Evolutionary conservation across 2,888 invertebrate genomes (phyloP).

Genomic region (Falcaria lacertinaria): DNA sequence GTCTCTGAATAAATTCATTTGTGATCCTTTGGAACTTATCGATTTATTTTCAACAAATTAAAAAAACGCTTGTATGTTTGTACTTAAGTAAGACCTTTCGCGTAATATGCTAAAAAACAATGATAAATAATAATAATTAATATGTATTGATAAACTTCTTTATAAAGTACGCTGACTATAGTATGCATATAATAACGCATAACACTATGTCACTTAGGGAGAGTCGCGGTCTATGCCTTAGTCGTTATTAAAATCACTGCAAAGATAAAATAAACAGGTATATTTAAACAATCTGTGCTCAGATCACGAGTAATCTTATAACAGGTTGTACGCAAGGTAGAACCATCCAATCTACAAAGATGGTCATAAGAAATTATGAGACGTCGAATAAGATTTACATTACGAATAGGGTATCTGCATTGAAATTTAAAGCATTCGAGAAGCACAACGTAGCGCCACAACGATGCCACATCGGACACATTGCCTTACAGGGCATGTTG

Average conservation of each 20-base stretch:
- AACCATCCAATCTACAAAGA: not conserved
- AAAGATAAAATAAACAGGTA: not conserved
- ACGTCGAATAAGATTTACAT: constrained; percentile 30
- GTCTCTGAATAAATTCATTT: too few relatives aligned
- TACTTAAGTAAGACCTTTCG: too few relatives aligned
- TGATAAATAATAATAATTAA: too few relatives aligned
- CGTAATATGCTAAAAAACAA: too few relatives aligned
- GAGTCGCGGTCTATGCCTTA: not conserved
- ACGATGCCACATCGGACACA: constrained; percentile 42
- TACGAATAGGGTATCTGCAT: constrained; percentile 19
- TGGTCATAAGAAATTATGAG: constrained; percentile 3
- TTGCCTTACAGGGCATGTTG: constrained; percentile 36
- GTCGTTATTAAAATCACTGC: not conserved
- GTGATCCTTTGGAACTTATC: too few relatives aligned
- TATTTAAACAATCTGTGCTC: not conserved
- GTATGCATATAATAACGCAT: not conserved
- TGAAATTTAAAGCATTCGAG: constrained; percentile 33
- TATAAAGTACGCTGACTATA: too few relatives aligned
- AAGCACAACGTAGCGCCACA: constrained; percentile 30
- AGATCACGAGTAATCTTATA: not conserved
- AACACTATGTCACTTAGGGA: not conserved
- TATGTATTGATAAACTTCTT: too few relatives aligned
- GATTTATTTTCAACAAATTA: too few relatives aligned
- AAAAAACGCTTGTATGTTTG: too few relatives aligned
- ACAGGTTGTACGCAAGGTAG: not conserved